Evolutionary conservation across 1,140 invertebrate genomes (phyloP).

Genomic region (Drosophila melanogaster): Release_6_plus_ISO1_MT NT_033779.5:2624001-2624500

Average conservation of each 20-base stretch:
- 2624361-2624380: constrained; percentile 11
- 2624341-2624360: constrained; percentile 34
- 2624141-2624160: background rate
- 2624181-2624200: constrained; percentile 80
- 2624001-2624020: background rate
- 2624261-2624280: constrained; percentile 75
- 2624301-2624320: constrained; percentile 75
- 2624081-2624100: constrained; percentile 65
- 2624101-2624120: constrained; percentile 59
- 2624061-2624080: constrained; percentile 82
- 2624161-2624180: constrained; percentile 54
- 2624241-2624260: constrained; percentile 41
- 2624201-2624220: constrained; percentile 80
- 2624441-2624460: constrained; percentile 62
- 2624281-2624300: constrained; percentile 70
- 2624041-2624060: constrained; percentile 47
- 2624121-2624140: background rate
- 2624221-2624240: constrained; percentile 82
- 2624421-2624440: constrained; percentile 75
- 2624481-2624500: constrained; percentile 65
- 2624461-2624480: constrained; percentile 55
- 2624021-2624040: background rate
- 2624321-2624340: constrained; percentile 61
- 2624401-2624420: constrained; percentile 60
- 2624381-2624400: constrained; percentile 33